These are phyloP conservation scores for Alouatta palliata DNA, from an alignment of 2,113 vertebrate species.

Conservation along the genomic window DNA sequence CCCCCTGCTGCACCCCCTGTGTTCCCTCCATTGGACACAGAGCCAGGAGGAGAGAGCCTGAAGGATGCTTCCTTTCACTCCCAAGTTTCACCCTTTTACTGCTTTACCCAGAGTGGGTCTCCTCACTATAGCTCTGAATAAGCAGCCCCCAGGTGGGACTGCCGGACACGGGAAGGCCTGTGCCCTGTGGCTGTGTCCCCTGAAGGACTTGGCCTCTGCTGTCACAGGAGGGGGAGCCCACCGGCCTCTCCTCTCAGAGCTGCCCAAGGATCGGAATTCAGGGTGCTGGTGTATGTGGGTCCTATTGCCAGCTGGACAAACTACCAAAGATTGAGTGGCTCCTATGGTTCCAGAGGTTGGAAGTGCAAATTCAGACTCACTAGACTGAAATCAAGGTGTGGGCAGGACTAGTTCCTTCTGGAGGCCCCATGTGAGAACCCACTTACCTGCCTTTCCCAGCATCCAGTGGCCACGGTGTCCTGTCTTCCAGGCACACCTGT, in stretches of 20 bases:
- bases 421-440: neutral
- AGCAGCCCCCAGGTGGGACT: neutral
- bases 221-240: neutral
- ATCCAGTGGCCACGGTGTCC: too few relatives aligned
- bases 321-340: neutral
- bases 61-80: neutral
- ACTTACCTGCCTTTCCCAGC: too few relatives aligned
- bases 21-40: neutral
- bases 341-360: neutral
- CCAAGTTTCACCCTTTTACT: neutral
- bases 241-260: neutral
- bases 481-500: accelerated
- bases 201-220: neutral
- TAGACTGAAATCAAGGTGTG: neutral
- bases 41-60: neutral
- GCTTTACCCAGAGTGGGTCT: neutral
- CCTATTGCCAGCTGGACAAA: neutral
- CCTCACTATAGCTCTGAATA: neutral
- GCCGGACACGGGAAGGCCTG: neutral
- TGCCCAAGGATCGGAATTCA: neutral
- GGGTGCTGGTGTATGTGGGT: neutral
- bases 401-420: neutral
- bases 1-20: too few relatives aligned
- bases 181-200: neutral
- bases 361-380: neutral